These are phyloP conservation scores for Eretmocerus hayati DNA, from an alignment of 2,888 invertebrate genomes.

Conservation along the genomic window DNA sequence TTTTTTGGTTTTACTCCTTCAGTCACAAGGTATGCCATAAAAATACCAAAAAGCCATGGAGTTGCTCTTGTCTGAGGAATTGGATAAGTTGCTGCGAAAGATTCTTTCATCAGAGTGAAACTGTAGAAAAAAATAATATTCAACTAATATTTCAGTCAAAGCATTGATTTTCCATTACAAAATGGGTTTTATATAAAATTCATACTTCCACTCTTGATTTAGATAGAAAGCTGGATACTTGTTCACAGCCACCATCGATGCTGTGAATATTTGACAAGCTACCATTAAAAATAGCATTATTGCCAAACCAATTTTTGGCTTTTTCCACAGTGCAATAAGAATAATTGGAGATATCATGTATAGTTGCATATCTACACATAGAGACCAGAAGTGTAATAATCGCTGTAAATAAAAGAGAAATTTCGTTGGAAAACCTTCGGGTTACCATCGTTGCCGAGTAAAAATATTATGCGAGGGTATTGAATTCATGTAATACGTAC, in stretches of 20 bases:
- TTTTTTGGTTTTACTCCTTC: conserved; percentile 7
- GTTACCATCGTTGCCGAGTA: too few relatives aligned
- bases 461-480: too few relatives aligned
- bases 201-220: too few relatives aligned
- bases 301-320: conserved; percentile 38
- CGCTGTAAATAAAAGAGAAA: conserved; percentile 40
- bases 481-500: too few relatives aligned
- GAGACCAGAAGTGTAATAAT: conserved; percentile 53
- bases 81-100: conserved; percentile 12
- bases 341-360: conserved; percentile 53
- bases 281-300: conserved; percentile 25
- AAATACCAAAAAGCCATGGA: conserved; percentile 22
- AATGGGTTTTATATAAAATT: too few relatives aligned
- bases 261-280: neutral
- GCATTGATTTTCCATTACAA: too few relatives aligned
- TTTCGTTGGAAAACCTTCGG: neutral
- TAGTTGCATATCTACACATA: conserved; percentile 55
- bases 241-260: neutral
- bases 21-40: conserved; percentile 24
- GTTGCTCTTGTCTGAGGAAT: conserved; percentile 16
- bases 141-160: too few relatives aligned
- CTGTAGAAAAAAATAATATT: too few relatives aligned
- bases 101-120: neutral
- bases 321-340: conserved; percentile 48
- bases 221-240: neutral